Conservation (phyloP, 2,888 invertebrate species). For the Octodonta nipae region DNA sequence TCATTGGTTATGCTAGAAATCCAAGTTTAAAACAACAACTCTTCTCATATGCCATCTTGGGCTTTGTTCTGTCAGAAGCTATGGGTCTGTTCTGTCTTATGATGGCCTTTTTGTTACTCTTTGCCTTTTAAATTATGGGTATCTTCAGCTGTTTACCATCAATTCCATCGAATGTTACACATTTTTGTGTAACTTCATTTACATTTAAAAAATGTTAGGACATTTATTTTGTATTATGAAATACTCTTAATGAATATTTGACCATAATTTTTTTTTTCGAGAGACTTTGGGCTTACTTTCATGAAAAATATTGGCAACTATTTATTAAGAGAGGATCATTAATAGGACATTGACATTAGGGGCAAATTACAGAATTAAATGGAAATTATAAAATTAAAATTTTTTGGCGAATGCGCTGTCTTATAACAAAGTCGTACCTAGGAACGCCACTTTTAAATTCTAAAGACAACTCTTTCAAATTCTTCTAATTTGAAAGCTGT, state of each 20-base stretch:
- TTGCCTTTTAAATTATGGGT: slow-evolving; percentile 71
- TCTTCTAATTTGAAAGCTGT: too few relatives aligned
- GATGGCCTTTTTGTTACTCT: slow-evolving; percentile 97
- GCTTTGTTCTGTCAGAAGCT: slow-evolving; percentile 95
- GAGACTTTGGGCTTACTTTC: slow-evolving; percentile 33
- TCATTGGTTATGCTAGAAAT: slow-evolving; percentile 93
- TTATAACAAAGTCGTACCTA: too few relatives aligned
- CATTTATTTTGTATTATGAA: slow-evolving; percentile 22
- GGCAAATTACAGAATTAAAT: too few relatives aligned
- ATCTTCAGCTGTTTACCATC: slow-evolving; percentile 23
- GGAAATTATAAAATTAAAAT: too few relatives aligned
- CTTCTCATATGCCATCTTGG: slow-evolving; percentile 95
- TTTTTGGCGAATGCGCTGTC: too few relatives aligned
- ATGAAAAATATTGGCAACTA: too few relatives aligned
- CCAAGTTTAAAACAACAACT: slow-evolving; percentile 95
- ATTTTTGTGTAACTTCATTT: not conserved
- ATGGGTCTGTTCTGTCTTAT: slow-evolving; percentile 99
- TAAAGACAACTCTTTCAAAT: too few relatives aligned
- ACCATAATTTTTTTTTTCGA: slow-evolving; percentile 18
- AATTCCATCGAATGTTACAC: slow-evolving; percentile 20
- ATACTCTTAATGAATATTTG: slow-evolving; percentile 22
- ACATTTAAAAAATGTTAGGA: slow-evolving; percentile 18
- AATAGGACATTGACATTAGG: too few relatives aligned
- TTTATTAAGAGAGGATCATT: too few relatives aligned
- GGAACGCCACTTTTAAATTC: too few relatives aligned